Evolutionary conservation across 2,113 vertebrate species (phyloP).

Genomic region (Indri indri): DNA sequence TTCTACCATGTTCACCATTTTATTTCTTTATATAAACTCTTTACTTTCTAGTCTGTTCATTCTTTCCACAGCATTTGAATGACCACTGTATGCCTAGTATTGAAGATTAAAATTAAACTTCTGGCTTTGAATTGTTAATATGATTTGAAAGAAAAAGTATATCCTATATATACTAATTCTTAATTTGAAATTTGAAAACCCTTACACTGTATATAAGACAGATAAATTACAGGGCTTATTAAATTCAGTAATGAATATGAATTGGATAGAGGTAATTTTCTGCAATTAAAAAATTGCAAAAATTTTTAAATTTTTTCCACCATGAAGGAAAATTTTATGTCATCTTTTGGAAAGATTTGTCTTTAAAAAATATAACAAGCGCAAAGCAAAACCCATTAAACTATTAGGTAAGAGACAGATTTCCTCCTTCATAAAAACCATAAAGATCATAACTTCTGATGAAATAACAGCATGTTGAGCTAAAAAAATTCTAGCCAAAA

Average conservation of each 20-base stretch:
- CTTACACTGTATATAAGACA: background rate
- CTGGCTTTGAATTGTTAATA: background rate
- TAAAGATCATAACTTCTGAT: background rate
- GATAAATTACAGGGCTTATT: background rate
- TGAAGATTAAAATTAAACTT: conserved; percentile 14
- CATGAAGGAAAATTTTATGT: background rate
- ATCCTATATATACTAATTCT: background rate
- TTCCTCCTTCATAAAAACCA: background rate
- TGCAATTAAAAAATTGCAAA: background rate
- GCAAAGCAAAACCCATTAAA: background rate
- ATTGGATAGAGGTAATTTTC: background rate
- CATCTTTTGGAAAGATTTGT: background rate
- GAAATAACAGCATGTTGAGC: background rate
- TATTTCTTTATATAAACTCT: background rate
- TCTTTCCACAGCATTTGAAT: background rate
- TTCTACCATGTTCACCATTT: background rate
- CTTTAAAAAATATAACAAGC: background rate
- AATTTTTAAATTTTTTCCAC: background rate
- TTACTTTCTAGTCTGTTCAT: background rate
- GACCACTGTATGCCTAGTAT: background rate
- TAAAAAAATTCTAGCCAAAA: conserved; percentile 7
- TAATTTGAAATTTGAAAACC: background rate
- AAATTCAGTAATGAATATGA: background rate
- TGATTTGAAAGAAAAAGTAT: background rate
- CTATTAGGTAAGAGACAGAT: background rate